Evolutionary conservation across 2,888 invertebrate genomes (phyloP).

Genomic region (Chelonus formosanus): DNA sequence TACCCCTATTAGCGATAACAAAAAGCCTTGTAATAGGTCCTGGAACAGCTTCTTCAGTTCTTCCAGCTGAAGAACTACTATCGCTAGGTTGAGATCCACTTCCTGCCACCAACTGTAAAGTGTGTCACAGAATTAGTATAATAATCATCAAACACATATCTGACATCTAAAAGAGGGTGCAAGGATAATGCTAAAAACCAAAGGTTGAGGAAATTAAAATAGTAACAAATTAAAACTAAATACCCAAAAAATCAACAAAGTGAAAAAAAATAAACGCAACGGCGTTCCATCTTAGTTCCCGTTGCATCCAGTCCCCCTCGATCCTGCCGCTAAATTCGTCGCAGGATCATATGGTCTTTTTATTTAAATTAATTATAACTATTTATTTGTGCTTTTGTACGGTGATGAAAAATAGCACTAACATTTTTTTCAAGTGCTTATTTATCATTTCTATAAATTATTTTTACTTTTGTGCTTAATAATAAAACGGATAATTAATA

Average conservation of each 20-base stretch:
- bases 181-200: conserved; percentile 20
- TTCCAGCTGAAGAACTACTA: conserved; percentile 65
- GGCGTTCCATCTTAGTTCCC: conserved; percentile 37
- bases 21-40: conserved; percentile 87
- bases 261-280: conserved; percentile 15
- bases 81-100: conserved; percentile 70
- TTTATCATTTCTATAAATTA: too few relatives aligned
- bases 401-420: conserved; percentile 1
- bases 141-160: neutral
- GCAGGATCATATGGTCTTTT: conserved; percentile 47
- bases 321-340: conserved; percentile 53
- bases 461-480: too few relatives aligned
- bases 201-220: conserved; percentile 16
- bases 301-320: conserved; percentile 49
- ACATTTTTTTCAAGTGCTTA: too few relatives aligned
- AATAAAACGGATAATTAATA: too few relatives aligned
- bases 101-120: conserved; percentile 81
- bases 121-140: neutral
- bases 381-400: neutral
- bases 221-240: conserved; percentile 14
- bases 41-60: conserved; percentile 80
- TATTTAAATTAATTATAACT: neutral
- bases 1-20: conserved; percentile 86
- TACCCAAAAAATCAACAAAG: conserved; percentile 12
- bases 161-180: conserved; percentile 1